Evolutionary conservation across 2,888 invertebrate species (phyloP), one percentile per base, ranked within the genome.

Genomic region (Synergus japonicus): DNA sequence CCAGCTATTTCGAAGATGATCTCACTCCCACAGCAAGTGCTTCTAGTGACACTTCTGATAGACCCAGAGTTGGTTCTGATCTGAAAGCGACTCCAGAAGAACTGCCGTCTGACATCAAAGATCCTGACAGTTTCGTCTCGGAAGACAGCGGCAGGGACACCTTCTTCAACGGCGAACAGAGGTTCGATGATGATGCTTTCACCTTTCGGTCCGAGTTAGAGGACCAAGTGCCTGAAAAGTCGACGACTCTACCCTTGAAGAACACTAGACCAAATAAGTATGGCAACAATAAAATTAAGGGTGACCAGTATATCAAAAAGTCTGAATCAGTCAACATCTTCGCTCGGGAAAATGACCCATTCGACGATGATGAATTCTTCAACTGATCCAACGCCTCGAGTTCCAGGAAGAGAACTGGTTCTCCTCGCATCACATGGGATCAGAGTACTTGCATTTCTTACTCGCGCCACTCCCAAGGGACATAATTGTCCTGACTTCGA

Each of bases 301-400:
- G 92, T 4, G 95, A 95, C 82, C 93, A 94, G 78, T 94, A 96
- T 88, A 95, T 97, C 73, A 96, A 96, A 88, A 97, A 97, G 92
- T 97, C 97, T 0, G 97, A 97, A 90, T 97, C 97, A 4, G 96
- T 97, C 10, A 97, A 97, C 92, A 98, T 98, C 87, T 98, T 98
- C 92, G 96, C 96, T 5, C 94, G 96, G 76, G 97, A 97, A 89
- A 95, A 94, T 67, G 97, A 98, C 93, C 98, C 98, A 1, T 98
- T 98, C 89, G 97, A 97, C 86, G 96, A 96, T 78, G 97, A 97
- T 87, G 97, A 97, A 85, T 97, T 97, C 92, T 98, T 98, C 90
- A 95, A 91, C 84, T 89, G 89, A 91, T 88, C 85, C 37, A 69
- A 65, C n/a, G 46, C 73, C 54, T 73, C 73, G 73, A 37, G 64